These are phyloP conservation scores for Alligator mississippiensis DNA, from an alignment of 2,113 vertebrate genomes.

Conservation along the genomic window DNA sequence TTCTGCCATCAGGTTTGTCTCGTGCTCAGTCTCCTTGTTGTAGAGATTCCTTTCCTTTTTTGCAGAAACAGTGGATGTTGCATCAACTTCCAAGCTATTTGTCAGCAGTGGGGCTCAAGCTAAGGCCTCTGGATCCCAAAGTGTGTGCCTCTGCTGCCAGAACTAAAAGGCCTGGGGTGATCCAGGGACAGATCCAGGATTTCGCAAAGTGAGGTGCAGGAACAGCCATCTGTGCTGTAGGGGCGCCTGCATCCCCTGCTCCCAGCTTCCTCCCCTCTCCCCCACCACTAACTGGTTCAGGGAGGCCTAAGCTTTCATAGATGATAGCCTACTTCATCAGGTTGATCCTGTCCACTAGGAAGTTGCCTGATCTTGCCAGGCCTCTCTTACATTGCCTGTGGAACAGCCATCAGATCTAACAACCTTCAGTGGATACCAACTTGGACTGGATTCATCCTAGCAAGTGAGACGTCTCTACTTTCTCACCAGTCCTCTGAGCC, in stretches of 20 bases:
- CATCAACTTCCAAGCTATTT: no score
- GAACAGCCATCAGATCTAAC: background rate
- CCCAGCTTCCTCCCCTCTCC: no score
- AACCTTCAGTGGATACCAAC: background rate
- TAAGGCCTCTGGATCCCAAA: background rate
- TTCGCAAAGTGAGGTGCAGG: no score
- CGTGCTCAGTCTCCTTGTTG: background rate
- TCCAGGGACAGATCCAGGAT: no score
- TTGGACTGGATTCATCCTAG: background rate
- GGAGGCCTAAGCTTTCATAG: no score
- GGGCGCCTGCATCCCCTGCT: no score
- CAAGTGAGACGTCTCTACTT: background rate
- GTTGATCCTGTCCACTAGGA: background rate
- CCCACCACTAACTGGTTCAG: no score
- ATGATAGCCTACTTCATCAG: no score
- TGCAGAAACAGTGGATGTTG: background rate
- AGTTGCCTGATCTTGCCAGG: background rate
- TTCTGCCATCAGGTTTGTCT: background rate
- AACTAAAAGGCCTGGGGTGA: background rate
- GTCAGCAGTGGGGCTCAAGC: background rate
- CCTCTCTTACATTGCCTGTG: background rate
- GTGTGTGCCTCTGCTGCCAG: background rate
- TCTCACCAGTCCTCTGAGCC: background rate
- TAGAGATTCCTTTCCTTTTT: background rate
- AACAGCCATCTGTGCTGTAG: no score